Base-by-base conservation (phyloP, 2,888 invertebrate genomes). In the Phanerotoma sp. region DNA sequence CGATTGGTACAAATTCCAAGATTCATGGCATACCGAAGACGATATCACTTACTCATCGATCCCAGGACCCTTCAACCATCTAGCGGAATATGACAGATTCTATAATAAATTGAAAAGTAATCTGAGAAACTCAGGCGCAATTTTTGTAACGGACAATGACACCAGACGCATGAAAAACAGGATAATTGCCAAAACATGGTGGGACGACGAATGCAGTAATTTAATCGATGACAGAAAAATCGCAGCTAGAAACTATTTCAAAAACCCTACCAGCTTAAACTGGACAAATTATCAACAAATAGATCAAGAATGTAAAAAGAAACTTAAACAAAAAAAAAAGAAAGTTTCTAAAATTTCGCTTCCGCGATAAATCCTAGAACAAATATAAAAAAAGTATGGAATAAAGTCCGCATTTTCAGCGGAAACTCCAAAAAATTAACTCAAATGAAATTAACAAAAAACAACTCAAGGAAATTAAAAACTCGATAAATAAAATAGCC, bases 331-430 rank as follows among this genome's bases (percentile, higher is more conserved):
- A 3, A 2, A 9, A 30, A n/a, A 5, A n/a, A 30, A 30, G 30
- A n/a, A 9, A 30, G n/a, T n/a, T n/a, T n/a, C n/a, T n/a, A 40
- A 28, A 30, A 40, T 3, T 40, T 49, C 15, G 49, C 40, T 3
- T 6, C 4, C 1, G 11, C 9, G 5, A 38, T 49, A n/a, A 49
- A 40, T n/a, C 49, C 40, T 5, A 38, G 37, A 15, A 48, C 22
- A 37, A 21, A 21, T 6, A 21, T 48, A 7, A 48, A 48, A n/a
- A 15, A 49, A n/a, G 40, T 49, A 1, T 49, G 49, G 30, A 28
- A 35, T 3, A 49, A 21, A 25, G 21, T 49, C 4, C n/a, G 49
- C 3, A 7, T 11, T 13, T 49, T 38, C n/a, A 38, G 20, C 15
- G 40, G 18, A 45, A 45, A 30, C n/a, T n/a, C n/a, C n/a, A n/a